These are phyloP conservation scores for Aptenodytes patagonicus DNA, from an alignment of 2,113 vertebrate genomes.

Conservation along the genomic window DNA sequence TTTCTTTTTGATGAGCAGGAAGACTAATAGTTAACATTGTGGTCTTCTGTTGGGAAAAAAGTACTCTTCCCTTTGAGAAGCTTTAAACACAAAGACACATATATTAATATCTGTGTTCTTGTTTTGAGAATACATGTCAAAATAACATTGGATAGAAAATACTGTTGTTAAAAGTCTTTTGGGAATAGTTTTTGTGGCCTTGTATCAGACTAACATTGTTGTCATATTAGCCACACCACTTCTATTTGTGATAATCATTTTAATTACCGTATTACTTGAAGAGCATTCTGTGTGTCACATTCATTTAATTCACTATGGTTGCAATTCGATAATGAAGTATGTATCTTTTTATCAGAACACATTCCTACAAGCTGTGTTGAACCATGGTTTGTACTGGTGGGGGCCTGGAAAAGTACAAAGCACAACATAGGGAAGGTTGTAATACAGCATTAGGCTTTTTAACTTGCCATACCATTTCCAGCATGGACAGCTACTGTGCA, in stretches of 20 bases:
- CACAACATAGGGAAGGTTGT: not conserved
- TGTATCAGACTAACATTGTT: not conserved
- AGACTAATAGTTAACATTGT: not conserved
- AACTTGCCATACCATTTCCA: not conserved
- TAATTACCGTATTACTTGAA: not conserved
- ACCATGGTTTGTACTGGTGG: not conserved
- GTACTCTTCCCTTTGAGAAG: not conserved
- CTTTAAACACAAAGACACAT: not conserved
- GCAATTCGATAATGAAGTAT: not conserved
- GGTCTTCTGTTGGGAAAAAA: not conserved
- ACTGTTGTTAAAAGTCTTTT: not conserved
- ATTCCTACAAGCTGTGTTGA: not conserved
- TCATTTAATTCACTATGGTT: not conserved
- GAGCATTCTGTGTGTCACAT: not conserved
- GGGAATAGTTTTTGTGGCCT: not conserved
- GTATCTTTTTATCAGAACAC: not conserved
- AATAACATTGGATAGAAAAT: not conserved
- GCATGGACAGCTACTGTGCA: not conserved
- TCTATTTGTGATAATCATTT: not conserved
- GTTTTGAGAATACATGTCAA: not conserved
- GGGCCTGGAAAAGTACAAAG: not conserved
- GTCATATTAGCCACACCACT: not conserved
- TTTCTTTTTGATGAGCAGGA: not conserved
- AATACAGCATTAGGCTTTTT: not conserved
- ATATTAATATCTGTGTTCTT: not conserved